Evolutionary conservation across 1,140 invertebrate species (phyloP), one percentile per base, ranked within the genome.

Genomic region (Andrena cerasifolii): DNA sequence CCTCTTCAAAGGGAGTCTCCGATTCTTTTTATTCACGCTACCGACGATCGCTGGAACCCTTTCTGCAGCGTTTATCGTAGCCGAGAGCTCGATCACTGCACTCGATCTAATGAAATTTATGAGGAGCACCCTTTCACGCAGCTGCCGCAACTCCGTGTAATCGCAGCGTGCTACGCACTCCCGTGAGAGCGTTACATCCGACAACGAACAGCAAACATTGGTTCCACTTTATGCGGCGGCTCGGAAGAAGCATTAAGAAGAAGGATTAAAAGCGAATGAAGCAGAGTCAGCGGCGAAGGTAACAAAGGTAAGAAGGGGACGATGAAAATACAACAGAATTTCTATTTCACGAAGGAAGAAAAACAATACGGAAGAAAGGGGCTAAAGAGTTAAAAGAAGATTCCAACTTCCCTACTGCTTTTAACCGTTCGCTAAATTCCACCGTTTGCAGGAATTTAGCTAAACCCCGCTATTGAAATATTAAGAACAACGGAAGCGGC

Each of bases 71-170:
- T 78, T 72, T 78, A 77, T 82, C 71, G 71, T 21, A 43, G 43
- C 21, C 12, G 7, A 28, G 18, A 12, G 51, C 21, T 14, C 54
- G 56, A 77, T 70, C 45, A 54, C 40, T 43, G 2, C 7, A 3
- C 51, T 5, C 21, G 33, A 14, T 31, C 56, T 45, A 45, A 62
- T 18, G 67, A 78, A 72, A 78, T 72, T 72, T 63, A 75, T 51
- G 62, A 40, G 33, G 14, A 78, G 65, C 36, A 45, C 40, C 58
- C 45, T 67, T 75, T 71, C 58, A 47, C 65, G 65, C 53, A 33
- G 68, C 63, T 24, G 58, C 31, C 5, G 80, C 76, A 83, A 84
- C 79, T 79, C 75, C 31, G 65, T 47, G 61, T 83, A 83, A 83
- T 84, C 73, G 65, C 70, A 18, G 62, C 24, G 45, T 12, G 24